Percentiles rank a stretch among this genome's conserved stretches.
Evolutionary conservation across 2,888 invertebrate species (phyloP).

Genomic region (Heliconius cydno): DNA sequence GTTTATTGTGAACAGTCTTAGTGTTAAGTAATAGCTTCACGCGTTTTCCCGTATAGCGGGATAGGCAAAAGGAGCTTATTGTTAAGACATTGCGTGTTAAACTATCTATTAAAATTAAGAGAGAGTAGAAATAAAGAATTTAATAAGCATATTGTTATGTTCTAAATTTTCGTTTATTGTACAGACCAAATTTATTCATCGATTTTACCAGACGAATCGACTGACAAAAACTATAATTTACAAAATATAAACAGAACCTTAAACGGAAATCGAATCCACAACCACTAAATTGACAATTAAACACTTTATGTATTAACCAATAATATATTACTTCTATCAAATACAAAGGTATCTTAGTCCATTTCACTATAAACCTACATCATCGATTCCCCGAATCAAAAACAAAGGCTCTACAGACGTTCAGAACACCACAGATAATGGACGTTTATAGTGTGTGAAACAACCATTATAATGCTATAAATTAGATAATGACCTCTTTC

Average conservation of each 20-base stretch:
- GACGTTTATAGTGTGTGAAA: constrained; percentile 47
- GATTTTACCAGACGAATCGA: no score
- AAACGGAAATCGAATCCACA: not conserved
- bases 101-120: no score
- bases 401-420: constrained; percentile 42
- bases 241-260: not conserved
- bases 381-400: constrained; percentile 16
- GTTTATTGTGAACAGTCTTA: not conserved
- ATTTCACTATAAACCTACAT: not conserved
- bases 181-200: no score
- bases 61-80: not conserved
- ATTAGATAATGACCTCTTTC: constrained; percentile 41
- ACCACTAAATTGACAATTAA: not conserved
- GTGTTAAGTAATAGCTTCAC: not conserved
- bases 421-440: constrained; percentile 38
- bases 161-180: no score
- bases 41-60: not conserved
- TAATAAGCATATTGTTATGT: no score
- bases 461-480: constrained; percentile 48
- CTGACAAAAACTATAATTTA: not conserved
- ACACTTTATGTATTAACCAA: not conserved
- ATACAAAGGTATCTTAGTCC: constrained; percentile 2
- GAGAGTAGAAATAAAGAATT: no score
- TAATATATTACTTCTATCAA: not conserved
- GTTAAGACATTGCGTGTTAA: no score